Evolutionary conservation across 2,113 vertebrate species (phyloP).

Genomic region (Clinocottus analis): DNA sequence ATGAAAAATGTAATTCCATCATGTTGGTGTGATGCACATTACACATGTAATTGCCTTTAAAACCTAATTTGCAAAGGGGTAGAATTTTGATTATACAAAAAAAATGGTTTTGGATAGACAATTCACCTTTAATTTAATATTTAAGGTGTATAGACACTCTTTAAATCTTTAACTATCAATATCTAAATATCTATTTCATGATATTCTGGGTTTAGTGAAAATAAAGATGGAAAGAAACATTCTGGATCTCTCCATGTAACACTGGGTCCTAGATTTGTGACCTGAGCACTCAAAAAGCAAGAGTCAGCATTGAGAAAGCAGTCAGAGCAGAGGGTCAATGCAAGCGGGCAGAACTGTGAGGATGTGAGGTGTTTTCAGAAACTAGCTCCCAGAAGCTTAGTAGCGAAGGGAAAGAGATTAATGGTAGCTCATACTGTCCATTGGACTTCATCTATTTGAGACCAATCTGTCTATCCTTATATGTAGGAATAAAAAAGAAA

Average conservation of each 20-base stretch:
- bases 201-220: neutral
- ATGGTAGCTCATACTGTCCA: neutral
- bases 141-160: neutral
- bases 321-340: neutral
- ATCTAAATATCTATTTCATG: neutral
- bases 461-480: neutral
- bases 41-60: constrained; percentile 8
- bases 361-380: neutral
- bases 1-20: constrained; percentile 35
- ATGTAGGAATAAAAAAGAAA: neutral
- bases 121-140: neutral
- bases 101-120: neutral
- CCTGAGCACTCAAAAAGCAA: neutral
- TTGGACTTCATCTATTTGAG: neutral
- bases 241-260: neutral
- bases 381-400: neutral
- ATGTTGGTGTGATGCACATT: constrained; percentile 19
- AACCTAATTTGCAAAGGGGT: neutral
- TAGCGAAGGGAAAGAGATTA: neutral
- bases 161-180: neutral
- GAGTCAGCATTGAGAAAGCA: neutral
- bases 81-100: neutral
- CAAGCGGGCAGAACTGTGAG: neutral
- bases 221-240: neutral
- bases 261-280: neutral